Evolutionary conservation across 1,140 invertebrate genomes (phyloP).

Genomic region (Zaprionus davidi): DNA sequence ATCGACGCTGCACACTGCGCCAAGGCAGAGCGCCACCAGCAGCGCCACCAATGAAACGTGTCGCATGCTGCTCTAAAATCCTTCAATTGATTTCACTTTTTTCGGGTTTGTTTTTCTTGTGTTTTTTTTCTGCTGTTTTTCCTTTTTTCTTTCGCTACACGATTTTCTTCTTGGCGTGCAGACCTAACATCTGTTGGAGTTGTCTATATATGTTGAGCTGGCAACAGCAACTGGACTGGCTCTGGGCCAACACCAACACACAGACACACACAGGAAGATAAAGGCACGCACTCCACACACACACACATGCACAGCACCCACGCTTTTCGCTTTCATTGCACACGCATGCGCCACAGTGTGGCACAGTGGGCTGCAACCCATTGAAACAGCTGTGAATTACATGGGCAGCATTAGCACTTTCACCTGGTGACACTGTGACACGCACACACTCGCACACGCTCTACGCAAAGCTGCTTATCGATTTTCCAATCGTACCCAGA

Average conservation of each 20-base stretch:
- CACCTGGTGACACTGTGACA: constrained; percentile 43
- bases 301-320: constrained; percentile 56
- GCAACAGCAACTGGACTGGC: constrained; percentile 68
- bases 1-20: constrained; percentile 20
- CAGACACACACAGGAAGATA: background rate
- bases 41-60: constrained; percentile 43
- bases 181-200: constrained; percentile 76
- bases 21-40: constrained; percentile 47
- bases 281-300: background rate
- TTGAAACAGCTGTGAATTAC: background rate
- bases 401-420: background rate
- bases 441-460: constrained; percentile 24
- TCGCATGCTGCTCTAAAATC: constrained; percentile 28
- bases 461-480: constrained; percentile 60
- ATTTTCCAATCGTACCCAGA: constrained; percentile 55
- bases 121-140: constrained; percentile 34
- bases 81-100: constrained; percentile 5
- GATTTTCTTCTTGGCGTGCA: constrained; percentile 52
- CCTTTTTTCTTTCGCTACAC: constrained; percentile 37
- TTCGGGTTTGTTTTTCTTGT: constrained; percentile 2
- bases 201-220: constrained; percentile 80
- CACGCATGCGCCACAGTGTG: constrained; percentile 57
- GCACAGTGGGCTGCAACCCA: constrained; percentile 42
- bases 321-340: constrained; percentile 75
- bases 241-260: constrained; percentile 42